Base-by-base conservation (phyloP, 2,888 invertebrate genomes). In the Neria commutata region DNA sequence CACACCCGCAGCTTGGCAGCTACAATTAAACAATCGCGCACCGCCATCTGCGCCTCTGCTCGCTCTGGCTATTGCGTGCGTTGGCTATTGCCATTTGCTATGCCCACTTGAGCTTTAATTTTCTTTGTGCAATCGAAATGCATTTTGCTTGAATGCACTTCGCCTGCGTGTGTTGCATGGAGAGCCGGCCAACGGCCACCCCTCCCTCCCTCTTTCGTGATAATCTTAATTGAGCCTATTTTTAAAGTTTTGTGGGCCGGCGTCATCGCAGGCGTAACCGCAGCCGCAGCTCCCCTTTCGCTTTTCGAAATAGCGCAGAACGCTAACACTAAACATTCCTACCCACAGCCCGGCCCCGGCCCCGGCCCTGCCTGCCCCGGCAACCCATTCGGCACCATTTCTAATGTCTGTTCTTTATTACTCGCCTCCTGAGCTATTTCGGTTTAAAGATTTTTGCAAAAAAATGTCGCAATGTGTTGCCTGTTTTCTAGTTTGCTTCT, bases 181-280 rank as follows among this genome's bases (percentile, higher is more conserved):
- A 42, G 21, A 42, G 42, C 21, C 42, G 4, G 37, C 37, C n/a
- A n/a, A n/a, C 10, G 8, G 37, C n/a, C 37, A 8, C 21, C 19
- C 21, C 19, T 14, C 42, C 17, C 42, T 3, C 19, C 42, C 19
- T 21, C 21, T n/a, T n/a, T 2, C 17, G 4, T 8, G 21, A 19
- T 42, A 19, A 42, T 19, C 72, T 70, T 75, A 73, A 73, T 73
- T 73, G 72, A 66, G 60, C 70, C 73, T 73, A 73, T 74, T 74
- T 73, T 65, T 73, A 75, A 64, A 65, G 62, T 61, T 61, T 60
- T 58, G 61, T 70, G 66, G 63, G 67, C 62, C 70, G 55, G 67
- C 65, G 61, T 62, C 63, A 64, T 64, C 62, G 51, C n/a, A 16
- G 40, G 8, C 34, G n/a, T 34, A 11, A n/a, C 14, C 45, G 17